These are phyloP conservation scores for Drosophila bocqueti DNA, from an alignment of 1,140 invertebrate genomes.

Conservation along the genomic window DNA sequence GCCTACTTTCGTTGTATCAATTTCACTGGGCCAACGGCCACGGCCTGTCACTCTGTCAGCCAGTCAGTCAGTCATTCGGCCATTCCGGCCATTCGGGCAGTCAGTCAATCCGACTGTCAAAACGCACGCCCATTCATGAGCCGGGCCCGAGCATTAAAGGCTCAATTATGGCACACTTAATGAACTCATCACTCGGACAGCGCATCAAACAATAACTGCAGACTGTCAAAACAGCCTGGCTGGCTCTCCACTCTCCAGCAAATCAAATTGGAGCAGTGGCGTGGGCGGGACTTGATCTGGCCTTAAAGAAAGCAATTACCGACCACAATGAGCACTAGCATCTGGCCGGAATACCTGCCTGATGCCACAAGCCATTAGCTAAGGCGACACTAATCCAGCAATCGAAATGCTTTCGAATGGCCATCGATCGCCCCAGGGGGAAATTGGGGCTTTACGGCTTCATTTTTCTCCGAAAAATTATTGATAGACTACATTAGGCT, in stretches of 20 bases:
- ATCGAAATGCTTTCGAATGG: slow-evolving; percentile 55
- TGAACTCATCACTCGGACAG: slow-evolving; percentile 82
- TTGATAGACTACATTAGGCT: slow-evolving; percentile 19
- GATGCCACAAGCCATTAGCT: slow-evolving; percentile 67
- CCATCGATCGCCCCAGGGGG: slow-evolving; percentile 14
- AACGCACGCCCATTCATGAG: slow-evolving; percentile 76
- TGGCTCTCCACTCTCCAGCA: slow-evolving; percentile 28
- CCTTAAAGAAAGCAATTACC: slow-evolving; percentile 77
- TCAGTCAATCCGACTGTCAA: slow-evolving; percentile 65
- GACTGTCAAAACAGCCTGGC: slow-evolving; percentile 72
- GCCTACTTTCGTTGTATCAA: slow-evolving; percentile 74
- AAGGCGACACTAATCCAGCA: slow-evolving; percentile 74
- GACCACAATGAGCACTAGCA: slow-evolving; percentile 47
- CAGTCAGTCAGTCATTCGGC: slow-evolving; percentile 43
- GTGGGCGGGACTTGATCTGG: slow-evolving; percentile 50
- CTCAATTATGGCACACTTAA: slow-evolving; percentile 81
- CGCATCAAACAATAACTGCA: slow-evolving; percentile 80
- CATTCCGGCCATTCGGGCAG: slow-evolving; percentile 32
- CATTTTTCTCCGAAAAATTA: slow-evolving; percentile 8
- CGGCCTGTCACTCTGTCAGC: slow-evolving; percentile 60
- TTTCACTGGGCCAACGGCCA: slow-evolving; percentile 62
- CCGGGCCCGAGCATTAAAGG: slow-evolving; percentile 64
- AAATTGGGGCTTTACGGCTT: slow-evolving; percentile 3
- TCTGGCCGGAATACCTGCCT: slow-evolving; percentile 21
- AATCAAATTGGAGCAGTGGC: slow-evolving; percentile 72